Conservation (phyloP, 2,113 vertebrate species). For the Megaceryle maxima region DNA sequence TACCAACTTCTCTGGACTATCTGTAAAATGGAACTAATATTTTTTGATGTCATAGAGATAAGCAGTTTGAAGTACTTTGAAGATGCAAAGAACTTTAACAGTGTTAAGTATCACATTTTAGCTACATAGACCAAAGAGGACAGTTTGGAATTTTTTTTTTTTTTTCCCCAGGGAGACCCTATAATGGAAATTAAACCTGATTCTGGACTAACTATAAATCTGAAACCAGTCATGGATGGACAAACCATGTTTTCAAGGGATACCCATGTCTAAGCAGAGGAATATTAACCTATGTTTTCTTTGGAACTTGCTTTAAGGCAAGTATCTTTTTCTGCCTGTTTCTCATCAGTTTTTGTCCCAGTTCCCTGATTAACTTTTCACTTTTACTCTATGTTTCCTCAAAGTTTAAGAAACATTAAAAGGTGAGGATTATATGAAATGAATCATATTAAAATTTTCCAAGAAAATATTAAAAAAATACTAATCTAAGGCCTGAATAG, state of each 20-base stretch:
- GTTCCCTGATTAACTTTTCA: neutral
- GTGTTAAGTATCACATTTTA: neutral
- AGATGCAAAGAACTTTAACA: neutral
- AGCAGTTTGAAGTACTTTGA: neutral
- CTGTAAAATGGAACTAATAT: neutral
- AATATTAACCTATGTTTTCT: neutral
- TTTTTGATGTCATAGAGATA: neutral
- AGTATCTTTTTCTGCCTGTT: neutral
- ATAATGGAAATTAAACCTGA: neutral
- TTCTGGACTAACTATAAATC: neutral
- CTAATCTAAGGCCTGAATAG: neutral
- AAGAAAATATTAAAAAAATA: neutral
- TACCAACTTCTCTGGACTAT: neutral
- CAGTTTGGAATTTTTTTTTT: neutral
- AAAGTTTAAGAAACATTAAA: neutral
- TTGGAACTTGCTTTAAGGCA: neutral
- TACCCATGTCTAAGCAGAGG: neutral
- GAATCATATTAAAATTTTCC: neutral
- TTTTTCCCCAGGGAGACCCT: neutral
- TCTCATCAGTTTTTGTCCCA: neutral
- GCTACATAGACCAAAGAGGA: neutral
- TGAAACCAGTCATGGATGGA: neutral
- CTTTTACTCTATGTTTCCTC: neutral
- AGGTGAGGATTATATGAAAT: neutral
- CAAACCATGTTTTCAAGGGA: neutral